A percentile compares a stretch with the other conserved stretches of the same genome.
These are phyloP conservation scores for Phaethon lepturus DNA, from an alignment of 2,113 vertebrate genomes.

Conservation along the genomic window DNA sequence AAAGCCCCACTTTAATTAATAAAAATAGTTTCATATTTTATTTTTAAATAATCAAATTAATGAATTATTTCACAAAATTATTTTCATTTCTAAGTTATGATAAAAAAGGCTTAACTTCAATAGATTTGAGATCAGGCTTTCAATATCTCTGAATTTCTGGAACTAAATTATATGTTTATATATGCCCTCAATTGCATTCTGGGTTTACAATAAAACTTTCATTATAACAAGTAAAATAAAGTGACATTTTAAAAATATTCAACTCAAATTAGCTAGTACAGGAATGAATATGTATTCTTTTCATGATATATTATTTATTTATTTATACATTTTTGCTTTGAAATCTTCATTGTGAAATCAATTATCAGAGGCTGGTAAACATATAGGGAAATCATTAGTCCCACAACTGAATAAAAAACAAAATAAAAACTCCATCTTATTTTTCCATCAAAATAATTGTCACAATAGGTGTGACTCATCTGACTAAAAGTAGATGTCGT, in stretches of 20 bases:
- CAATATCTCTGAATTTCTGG: neutral
- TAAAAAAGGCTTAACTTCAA: neutral
- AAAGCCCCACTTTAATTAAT: neutral
- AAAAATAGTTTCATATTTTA: neutral
- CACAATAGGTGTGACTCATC: neutral
- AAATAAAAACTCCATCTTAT: neutral
- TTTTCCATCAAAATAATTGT: neutral
- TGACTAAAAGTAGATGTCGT: neutral
- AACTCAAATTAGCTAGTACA: neutral
- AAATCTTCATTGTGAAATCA: neutral
- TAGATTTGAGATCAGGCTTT: neutral
- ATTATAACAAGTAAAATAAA: neutral
- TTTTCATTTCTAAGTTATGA: neutral
- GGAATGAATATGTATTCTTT: neutral
- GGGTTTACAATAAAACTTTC: neutral
- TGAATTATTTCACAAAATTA: neutral
- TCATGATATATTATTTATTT: neutral
- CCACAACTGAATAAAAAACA: too few relatives aligned
- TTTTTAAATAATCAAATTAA: neutral
- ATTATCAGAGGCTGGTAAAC: neutral
- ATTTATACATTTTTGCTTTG: neutral
- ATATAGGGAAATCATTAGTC: too few relatives aligned
- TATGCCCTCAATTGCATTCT: neutral
- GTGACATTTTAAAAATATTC: neutral
- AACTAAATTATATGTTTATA: neutral